Evolutionary conservation across 1,140 invertebrate genomes (phyloP), one percentile per base, ranked within the genome.

Genomic region (Achatina immaculata): DNA sequence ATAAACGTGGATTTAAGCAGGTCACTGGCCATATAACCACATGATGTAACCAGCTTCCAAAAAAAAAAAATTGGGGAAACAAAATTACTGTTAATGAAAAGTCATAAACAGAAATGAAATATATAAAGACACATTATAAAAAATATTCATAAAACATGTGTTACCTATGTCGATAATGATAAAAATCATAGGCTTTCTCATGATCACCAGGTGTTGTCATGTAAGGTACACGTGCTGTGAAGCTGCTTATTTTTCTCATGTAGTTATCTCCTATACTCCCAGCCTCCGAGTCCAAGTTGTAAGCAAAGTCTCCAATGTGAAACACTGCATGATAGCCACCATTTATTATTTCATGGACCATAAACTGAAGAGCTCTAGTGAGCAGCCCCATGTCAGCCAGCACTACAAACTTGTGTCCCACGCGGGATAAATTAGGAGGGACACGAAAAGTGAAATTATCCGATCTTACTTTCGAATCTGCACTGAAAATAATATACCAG

Each of bases 351-450:
- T 98, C 97, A 83, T 95, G 92, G 89, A 97, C 95, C 34, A 99
- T 88, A 81, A 95, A 93, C 0, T 94, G 93, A 58, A 97, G 92
- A 28, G 95, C 95, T 51, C 89, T 87, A n/a, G 96, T 95, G 92
- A 96, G 96, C 85, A 94, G 95, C 0, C 96, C 96, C 94, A 98
- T 94, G 90, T 98, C 96, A 0, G 96, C 97, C 88, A 95, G 97
- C 81, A 98, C 94, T 65, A 96, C 96, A 55, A 97, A 88, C 1
- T 79, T 83, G 48, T 87, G 83, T 43, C 76, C 48, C 65, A 74
- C 81, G 1, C 76, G 68, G 0, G 76, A 62, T 7, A 78, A 24
- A 19, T 68, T 78, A 58, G 79, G 71, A 0, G 86, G 86, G 11
- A 88, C 79, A 0, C 42, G 82, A 69, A 88, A 89, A 65, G 82